Evolutionary conservation across 2,113 vertebrate genomes (phyloP), one percentile per base, ranked within the genome.

Genomic region (Alligator sinensis): DNA sequence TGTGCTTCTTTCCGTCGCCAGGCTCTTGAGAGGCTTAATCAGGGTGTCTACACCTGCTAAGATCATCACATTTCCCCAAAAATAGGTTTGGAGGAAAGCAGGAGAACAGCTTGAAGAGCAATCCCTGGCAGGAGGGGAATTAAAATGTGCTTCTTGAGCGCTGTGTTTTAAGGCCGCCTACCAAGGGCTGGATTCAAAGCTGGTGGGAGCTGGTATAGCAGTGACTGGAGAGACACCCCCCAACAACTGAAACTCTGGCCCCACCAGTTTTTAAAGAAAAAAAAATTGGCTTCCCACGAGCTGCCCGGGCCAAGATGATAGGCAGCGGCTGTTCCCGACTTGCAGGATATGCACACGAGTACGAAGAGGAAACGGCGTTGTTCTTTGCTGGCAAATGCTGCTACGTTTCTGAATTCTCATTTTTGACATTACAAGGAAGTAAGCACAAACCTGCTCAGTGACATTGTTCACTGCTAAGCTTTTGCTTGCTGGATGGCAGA

Each of bases 401-500:
- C 82, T 3, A 63, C 2, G 11, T 54, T 77, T 68, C 72, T 89
- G 74, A 16, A 86, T 89, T 76, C 91, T 89, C 96, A 94, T 34
- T 86, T 25, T 34, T 1, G 66, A 63, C 72, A 59, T 86, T 24
- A 77, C 2, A 1, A 80, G 93, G 92, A 92, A 94, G 84, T 16
- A 62, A 96, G 68, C 88, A 38, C 84, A 92, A 92, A 97, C 95
- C 96, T 94, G 96, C 13, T 89, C 82, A 58, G 95, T 3, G 54
- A 55, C 86, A 86, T 92, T 93, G 91, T 55, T 93, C 24, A 77
- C 92, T 0, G 2, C 58, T 91, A 64, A 55, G n/a, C 34, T 80
- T 85, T 80, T 91, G 92, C 89, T 60, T 1, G 21, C 2, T 1
- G 89, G 86, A 3, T 11, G 83, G 15, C 82, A 77, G 34, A 3